A percentile compares a stretch with the other conserved stretches of the same genome.
Conservation (phyloP, 2,113 vertebrate species). For the Xiphophorus maculatus region DNA sequence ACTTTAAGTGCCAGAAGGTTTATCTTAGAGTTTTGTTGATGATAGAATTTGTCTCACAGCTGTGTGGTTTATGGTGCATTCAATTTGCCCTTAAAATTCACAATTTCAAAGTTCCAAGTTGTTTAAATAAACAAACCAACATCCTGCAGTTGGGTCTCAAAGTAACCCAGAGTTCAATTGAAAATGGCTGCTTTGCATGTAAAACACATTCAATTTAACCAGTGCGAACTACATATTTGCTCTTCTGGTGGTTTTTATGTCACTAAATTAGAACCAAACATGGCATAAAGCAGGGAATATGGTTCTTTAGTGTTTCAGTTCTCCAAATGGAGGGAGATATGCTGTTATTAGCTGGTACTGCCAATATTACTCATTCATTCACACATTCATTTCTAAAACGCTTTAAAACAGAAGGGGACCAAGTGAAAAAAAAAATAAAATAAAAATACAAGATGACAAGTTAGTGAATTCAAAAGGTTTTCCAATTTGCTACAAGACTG, state of each 20-base stretch:
- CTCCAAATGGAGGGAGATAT: too few species aligned
- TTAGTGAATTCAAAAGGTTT: not conserved
- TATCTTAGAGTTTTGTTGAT: too few species aligned
- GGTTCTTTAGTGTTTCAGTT: too few species aligned
- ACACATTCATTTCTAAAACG: too few species aligned
- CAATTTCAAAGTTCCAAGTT: not conserved
- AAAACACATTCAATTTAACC: not conserved
- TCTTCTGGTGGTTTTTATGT: too few species aligned
- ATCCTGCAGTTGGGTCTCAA: not conserved
- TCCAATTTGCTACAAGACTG: not conserved
- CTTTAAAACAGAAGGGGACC: too few species aligned
- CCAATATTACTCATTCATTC: not conserved
- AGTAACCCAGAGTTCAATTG: not conserved
- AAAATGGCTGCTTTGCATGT: not conserved
- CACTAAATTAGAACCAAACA: too few species aligned
- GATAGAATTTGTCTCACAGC: too few species aligned
- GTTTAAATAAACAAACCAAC: not conserved
- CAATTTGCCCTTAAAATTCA: not conserved
- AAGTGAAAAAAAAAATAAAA: too few species aligned
- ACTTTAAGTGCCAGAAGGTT: not conserved
- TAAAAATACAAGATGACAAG: not conserved
- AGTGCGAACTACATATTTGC: not conserved
- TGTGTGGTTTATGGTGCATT: not conserved
- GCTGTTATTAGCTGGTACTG: too few species aligned
- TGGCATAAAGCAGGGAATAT: too few species aligned